A percentile compares a stretch with the other conserved stretches of the same genome.
phyloP scores from a whole-genome alignment of 2,797 vertebrate species.

The Arremon brunneinucha region DNA sequence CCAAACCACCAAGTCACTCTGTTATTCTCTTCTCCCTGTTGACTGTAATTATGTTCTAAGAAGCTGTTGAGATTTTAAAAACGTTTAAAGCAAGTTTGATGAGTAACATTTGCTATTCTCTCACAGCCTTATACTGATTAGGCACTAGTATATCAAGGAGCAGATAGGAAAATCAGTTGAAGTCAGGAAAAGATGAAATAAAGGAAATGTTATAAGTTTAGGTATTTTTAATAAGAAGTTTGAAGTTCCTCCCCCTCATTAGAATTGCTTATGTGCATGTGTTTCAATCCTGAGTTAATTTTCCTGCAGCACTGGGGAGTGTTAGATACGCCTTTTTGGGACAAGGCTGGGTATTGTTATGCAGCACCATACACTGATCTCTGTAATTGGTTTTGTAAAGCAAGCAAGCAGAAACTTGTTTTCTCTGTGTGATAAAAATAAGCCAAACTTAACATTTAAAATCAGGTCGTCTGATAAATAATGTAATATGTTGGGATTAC shows the following conservation, averaged over 20 bases:
- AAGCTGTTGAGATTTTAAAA: not conserved
- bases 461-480: slow-evolving; percentile 64
- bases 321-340: slow-evolving; percentile 20
- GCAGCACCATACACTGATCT: slow-evolving; percentile 44
- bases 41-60: not conserved
- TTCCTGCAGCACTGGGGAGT: not conserved
- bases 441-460: slow-evolving; percentile 47
- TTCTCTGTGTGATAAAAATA: slow-evolving; percentile 69
- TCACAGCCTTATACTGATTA: slow-evolving; percentile 1
- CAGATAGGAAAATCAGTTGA: not conserved
- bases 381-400: slow-evolving; percentile 65
- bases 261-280: not conserved
- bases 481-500: slow-evolving; percentile 43
- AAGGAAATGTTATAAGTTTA: not conserved
- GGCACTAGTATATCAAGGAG: not conserved
- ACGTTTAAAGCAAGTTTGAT: slow-evolving; percentile 4
- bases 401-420: slow-evolving; percentile 50
- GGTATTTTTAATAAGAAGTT: not conserved
- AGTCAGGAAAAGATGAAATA: not conserved
- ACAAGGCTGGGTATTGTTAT: slow-evolving; percentile 35
- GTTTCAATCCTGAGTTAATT: slow-evolving; percentile 32
- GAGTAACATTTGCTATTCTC: not conserved
- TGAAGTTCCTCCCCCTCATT: not conserved
- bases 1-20: not conserved
- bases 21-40: not conserved